Percentiles rank a stretch among this genome's conserved stretches.
Evolutionary conservation across 2,113 vertebrate genomes (phyloP).

Genomic region (Micromys minutus): DNA sequence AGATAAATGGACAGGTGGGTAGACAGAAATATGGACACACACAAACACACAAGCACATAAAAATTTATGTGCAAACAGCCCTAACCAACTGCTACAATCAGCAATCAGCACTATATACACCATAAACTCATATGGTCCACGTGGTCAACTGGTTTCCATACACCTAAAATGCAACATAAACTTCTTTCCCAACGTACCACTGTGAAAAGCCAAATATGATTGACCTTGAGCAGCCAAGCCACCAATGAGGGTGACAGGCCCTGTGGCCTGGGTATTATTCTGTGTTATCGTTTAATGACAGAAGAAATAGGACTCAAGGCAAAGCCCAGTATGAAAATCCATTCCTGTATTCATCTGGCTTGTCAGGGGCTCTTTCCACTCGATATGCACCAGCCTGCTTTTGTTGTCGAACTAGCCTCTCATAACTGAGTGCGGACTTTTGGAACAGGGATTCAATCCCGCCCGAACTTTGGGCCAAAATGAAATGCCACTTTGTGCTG

Average conservation of each 20-base stretch:
- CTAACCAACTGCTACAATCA: background rate
- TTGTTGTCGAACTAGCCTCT: background rate
- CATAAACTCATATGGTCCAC: background rate
- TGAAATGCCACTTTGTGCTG: constrained; percentile 31
- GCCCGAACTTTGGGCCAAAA: background rate
- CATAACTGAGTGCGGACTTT: background rate
- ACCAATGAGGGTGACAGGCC: background rate
- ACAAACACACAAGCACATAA: background rate
- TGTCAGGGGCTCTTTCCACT: background rate
- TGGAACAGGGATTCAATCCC: background rate
- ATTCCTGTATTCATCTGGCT: background rate
- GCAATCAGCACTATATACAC: background rate
- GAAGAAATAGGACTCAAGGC: background rate
- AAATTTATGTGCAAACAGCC: background rate
- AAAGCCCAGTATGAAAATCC: background rate
- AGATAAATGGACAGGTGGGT: accelerated
- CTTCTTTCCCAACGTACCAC: background rate
- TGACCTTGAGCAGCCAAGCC: background rate
- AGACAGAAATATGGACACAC: background rate
- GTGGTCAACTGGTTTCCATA: background rate
- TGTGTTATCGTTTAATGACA: background rate
- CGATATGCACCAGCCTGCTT: background rate
- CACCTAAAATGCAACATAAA: background rate
- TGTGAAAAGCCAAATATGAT: background rate
- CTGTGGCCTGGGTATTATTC: background rate